phyloP scores from a whole-genome alignment of 1,140 invertebrate genomes.

The Diuraphis noxia region DNA sequence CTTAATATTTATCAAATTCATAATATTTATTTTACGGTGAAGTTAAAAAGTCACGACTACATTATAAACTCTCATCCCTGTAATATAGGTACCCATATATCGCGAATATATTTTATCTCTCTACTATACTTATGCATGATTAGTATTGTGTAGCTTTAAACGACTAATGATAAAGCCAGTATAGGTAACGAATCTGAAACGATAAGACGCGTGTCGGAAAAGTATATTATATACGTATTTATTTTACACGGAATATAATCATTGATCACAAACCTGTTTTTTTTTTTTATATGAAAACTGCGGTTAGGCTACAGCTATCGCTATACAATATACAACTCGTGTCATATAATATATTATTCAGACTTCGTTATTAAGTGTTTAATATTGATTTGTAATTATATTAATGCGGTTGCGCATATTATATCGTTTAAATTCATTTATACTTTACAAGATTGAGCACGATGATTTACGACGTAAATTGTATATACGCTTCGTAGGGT shows the following conservation, averaged over 20 bases:
- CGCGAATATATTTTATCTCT: too few relatives aligned
- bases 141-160: background rate
- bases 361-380: background rate
- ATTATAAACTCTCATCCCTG: too few relatives aligned
- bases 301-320: background rate
- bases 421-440: background rate
- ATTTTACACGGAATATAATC: background rate
- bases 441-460: background rate
- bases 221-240: background rate
- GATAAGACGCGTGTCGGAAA: background rate
- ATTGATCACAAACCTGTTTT: background rate
- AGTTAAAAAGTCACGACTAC: too few relatives aligned
- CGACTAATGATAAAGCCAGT: background rate
- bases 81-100: too few relatives aligned
- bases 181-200: background rate
- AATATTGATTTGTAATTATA: constrained; percentile 33
- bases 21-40: too few relatives aligned
- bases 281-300: background rate
- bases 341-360: background rate
- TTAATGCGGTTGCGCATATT: background rate
- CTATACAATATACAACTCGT: background rate
- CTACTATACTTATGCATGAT: too few relatives aligned
- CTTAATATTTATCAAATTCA: too few relatives aligned
- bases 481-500: background rate
- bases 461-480: background rate